These are phyloP conservation scores for Sinocyclocheilus grahami DNA, from an alignment of 2,113 vertebrate species.

Conservation along the genomic window DNA sequence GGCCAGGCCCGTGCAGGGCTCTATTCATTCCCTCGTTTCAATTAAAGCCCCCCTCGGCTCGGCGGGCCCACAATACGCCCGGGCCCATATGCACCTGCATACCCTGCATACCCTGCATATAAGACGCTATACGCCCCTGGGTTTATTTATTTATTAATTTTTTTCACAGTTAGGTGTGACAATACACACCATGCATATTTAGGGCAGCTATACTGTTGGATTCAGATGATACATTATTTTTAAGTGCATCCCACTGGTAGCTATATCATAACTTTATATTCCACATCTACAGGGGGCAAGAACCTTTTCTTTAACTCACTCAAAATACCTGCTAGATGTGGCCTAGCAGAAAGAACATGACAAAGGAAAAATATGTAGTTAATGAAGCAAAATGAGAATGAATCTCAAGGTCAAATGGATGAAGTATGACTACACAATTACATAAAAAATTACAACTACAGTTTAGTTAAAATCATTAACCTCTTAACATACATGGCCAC, in stretches of 20 bases:
- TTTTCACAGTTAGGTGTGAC: not conserved
- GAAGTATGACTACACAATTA: not conserved
- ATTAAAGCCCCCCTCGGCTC: too few relatives aligned
- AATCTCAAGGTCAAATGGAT: not conserved
- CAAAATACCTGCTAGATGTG: not conserved
- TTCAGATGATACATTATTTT: not conserved
- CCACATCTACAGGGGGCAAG: not conserved
- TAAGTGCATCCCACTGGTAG: not conserved
- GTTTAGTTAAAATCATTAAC: slow-evolving; percentile 1
- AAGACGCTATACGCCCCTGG: too few relatives aligned
- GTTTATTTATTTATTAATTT: too few relatives aligned
- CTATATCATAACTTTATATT: slow-evolving; percentile 2
- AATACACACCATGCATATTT: not conserved
- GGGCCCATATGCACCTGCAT: too few relatives aligned
- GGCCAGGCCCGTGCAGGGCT: too few relatives aligned
- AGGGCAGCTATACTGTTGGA: not conserved
- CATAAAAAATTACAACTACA: not conserved
- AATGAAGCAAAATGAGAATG: not conserved
- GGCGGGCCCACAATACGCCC: too few relatives aligned
- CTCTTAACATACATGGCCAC: not conserved
- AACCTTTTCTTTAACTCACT: not conserved
- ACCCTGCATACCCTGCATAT: too few relatives aligned
- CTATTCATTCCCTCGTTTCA: too few relatives aligned
- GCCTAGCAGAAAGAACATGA: not conserved
- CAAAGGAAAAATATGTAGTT: not conserved